Evolutionary conservation across 2,888 invertebrate genomes (phyloP).

Genomic region (Drosophila glabriapex): DNA sequence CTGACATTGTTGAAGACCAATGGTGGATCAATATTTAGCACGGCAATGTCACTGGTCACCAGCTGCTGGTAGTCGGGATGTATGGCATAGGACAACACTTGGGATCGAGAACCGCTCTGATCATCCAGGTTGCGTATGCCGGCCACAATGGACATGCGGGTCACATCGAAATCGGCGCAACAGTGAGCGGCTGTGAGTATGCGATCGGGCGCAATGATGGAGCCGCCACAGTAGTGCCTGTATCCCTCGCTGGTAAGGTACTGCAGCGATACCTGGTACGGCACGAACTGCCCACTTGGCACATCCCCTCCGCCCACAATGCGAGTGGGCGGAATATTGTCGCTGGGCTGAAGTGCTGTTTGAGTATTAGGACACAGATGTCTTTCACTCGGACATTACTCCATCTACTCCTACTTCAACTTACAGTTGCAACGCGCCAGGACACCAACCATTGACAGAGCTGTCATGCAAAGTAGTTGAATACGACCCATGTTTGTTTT

Average conservation of each 20-base stretch:
- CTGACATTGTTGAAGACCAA: conserved; percentile 72
- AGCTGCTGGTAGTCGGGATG: conserved; percentile 82
- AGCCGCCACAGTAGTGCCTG: conserved; percentile 84
- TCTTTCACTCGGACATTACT: background rate
- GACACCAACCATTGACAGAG: conserved; percentile 18
- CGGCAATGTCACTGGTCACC: conserved; percentile 82
- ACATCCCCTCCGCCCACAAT: conserved; percentile 81
- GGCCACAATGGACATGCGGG: conserved; percentile 75
- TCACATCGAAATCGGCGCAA: conserved; percentile 68
- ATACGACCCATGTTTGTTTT: conserved; percentile 45
- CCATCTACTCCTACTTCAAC: background rate
- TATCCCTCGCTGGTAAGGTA: conserved; percentile 60
- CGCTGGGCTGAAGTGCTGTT: conserved; percentile 54
- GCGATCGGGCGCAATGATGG: conserved; percentile 78
- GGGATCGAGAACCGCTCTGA: conserved; percentile 62
- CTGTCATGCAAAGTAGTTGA: conserved; percentile 32
- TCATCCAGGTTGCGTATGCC: conserved; percentile 74
- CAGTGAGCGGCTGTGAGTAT: conserved; percentile 85
- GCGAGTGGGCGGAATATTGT: conserved; percentile 48
- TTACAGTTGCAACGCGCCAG: conserved; percentile 57
- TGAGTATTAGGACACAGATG: no score
- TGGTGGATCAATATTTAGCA: conserved; percentile 74
- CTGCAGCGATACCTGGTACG: conserved; percentile 84
- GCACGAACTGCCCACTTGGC: conserved; percentile 70
- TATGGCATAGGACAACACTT: conserved; percentile 68